Evolutionary conservation across 2,888 invertebrate genomes (phyloP), one percentile per base, ranked within the genome.

Genomic region (Syrista parreyssii): DNA sequence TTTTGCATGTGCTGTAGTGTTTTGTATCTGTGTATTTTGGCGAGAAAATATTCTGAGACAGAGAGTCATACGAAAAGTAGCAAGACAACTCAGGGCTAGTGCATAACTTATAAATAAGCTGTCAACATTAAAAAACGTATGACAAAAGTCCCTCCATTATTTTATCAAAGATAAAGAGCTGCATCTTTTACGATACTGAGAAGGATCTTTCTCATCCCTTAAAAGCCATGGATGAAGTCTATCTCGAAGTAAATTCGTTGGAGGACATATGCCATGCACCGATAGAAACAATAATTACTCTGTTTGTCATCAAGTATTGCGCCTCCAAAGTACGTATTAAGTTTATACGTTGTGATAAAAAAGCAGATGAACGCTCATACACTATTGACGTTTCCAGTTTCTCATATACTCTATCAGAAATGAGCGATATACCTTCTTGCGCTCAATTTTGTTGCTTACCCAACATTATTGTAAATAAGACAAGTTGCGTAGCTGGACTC

Each of bases 401-500:
- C 74, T 81, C 84, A 33, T 89, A 92, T 55, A 85, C 89, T 73
- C 87, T 92, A 79, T 81, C 92, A 34, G 83, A 90, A 68, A 40
- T 78, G 12, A 81, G 86, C 11, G 88, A 92, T 30, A 84, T 94
- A 35, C 93, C 94, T 3, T 82, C 86, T 40, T 83, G 89, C 55
- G 91, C 92, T 6, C 88, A 81, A 33, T 90, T 90, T 15, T 95
- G 94, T 86, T 91, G 93, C 36, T 93, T 95, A 85, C 97, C 97
- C 55, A 94, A 95, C 12, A 93, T 95, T 73, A 91, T 93, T 75
- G 92, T 92, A 79, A 92, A 93, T 78, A 93, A 92, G 23, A 92
- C 93, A 78, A 94, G 94, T 30, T 94, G 95, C 75, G 94, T 96
- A 75, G 95, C 96, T 12, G 97, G 97, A 0, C 91, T 97, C 11